Evolutionary conservation across 2,888 invertebrate species (phyloP).

Genomic region (Scaeva pyrastri): DNA sequence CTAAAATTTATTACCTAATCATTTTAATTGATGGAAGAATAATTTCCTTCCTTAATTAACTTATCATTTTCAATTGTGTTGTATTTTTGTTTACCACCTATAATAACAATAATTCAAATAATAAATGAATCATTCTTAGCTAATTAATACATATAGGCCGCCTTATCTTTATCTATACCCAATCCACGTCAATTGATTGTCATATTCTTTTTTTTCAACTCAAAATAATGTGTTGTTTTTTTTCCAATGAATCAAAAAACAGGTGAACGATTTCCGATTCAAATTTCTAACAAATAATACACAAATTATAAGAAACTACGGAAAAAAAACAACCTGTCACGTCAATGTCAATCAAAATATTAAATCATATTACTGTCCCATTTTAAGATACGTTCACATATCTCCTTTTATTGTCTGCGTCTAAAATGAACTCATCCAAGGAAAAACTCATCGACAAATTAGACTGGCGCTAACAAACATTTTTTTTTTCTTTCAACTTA

Average conservation of each 20-base stretch:
- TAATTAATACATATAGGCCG: too few species aligned
- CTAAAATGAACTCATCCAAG: conserved; percentile 38
- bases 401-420: conserved; percentile 30
- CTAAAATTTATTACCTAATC: neutral
- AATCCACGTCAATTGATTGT: neutral
- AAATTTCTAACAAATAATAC: neutral
- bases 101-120: neutral
- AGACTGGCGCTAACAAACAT: conserved; percentile 64
- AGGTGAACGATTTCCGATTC: conserved; percentile 1
- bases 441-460: conserved; percentile 53
- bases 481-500: conserved; percentile 44
- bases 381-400: conserved; percentile 15
- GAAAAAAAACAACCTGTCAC: conserved; percentile 32
- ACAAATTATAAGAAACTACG: neutral
- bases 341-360: conserved; percentile 66
- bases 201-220: neutral
- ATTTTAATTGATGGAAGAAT: neutral
- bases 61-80: too few species aligned
- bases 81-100: neutral
- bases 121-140: neutral
- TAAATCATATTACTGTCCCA: conserved; percentile 25
- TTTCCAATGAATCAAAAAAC: neutral
- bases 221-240: neutral
- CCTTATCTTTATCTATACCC: neutral
- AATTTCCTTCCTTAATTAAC: neutral